Evolutionary conservation across 2,797 vertebrate genomes (phyloP).

Genomic region (Schizothorax lantsangensis): DNA sequence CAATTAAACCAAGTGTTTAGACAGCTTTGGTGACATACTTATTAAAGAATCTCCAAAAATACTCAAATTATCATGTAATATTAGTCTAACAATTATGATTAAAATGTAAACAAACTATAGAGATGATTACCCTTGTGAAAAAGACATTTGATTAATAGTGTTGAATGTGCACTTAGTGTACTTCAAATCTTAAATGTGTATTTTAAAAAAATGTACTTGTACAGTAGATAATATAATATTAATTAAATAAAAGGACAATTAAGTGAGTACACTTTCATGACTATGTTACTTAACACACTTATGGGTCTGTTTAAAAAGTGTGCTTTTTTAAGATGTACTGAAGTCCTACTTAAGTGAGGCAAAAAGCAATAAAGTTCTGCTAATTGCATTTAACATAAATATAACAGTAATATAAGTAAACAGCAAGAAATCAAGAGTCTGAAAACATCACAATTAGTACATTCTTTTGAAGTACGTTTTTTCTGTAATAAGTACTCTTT

Average conservation of each 20-base stretch:
- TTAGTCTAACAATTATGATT: constrained; percentile 1
- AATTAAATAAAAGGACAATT: too few relatives aligned
- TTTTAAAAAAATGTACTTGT: not conserved
- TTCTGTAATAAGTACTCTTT: not conserved
- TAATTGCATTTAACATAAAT: too few relatives aligned
- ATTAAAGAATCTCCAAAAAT: not conserved
- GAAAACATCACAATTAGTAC: not conserved
- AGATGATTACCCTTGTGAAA: not conserved
- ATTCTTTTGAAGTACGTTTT: not conserved
- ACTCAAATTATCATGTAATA: not conserved
- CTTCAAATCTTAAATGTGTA: too few relatives aligned
- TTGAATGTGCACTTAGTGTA: not conserved
- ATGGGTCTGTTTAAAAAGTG: not conserved
- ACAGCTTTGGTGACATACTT: not conserved
- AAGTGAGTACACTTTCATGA: not conserved
- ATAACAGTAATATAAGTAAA: not conserved
- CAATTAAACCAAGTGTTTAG: constrained; percentile 16
- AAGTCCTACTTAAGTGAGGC: not conserved
- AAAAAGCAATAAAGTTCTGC: not conserved
- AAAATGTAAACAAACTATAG: constrained; percentile 10
- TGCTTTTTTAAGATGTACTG: too few relatives aligned
- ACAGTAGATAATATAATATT: not conserved
- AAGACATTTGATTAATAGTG: not conserved
- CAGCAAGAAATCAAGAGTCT: not conserved
- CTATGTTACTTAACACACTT: not conserved